Evolutionary conservation across 1,140 invertebrate genomes (phyloP).

Genomic region (Leucophenga varia): DNA sequence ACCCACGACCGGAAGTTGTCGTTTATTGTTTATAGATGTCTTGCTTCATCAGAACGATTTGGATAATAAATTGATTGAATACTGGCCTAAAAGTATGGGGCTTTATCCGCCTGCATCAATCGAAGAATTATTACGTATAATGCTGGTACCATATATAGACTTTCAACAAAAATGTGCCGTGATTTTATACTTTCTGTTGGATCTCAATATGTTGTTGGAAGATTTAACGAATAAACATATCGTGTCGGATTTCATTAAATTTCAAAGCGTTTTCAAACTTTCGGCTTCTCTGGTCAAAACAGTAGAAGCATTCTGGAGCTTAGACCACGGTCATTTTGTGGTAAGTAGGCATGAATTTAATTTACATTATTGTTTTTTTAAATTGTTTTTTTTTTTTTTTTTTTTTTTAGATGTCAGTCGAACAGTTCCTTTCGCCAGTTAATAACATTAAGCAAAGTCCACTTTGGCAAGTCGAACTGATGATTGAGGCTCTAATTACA

Average conservation of each 20-base stretch:
- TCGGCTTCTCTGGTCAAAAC: constrained; percentile 71
- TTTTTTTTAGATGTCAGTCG: constrained; percentile 58
- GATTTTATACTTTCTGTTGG: constrained; percentile 77
- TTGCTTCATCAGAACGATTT: constrained; percentile 53
- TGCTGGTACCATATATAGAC: constrained; percentile 67
- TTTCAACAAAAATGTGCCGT: constrained; percentile 74
- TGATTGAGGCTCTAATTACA: constrained; percentile 30
- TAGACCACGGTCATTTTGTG: constrained; percentile 77
- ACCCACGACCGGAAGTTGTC: constrained; percentile 37
- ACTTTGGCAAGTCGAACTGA: constrained; percentile 57
- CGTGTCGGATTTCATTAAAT: constrained; percentile 69
- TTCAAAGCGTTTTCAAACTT: constrained; percentile 73
- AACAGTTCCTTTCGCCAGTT: constrained; percentile 57
- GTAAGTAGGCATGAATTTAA: constrained; percentile 51
- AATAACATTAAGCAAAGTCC: constrained; percentile 54
- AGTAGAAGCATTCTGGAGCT: constrained; percentile 80
- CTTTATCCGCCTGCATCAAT: constrained; percentile 81
- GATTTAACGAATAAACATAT: constrained; percentile 41
- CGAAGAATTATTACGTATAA: constrained; percentile 72
- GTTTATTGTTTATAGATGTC: constrained; percentile 63
- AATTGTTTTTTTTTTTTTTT: constrained; percentile 1
- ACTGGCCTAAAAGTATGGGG: constrained; percentile 58
- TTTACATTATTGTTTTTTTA: background rate
- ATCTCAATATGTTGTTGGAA: constrained; percentile 69
- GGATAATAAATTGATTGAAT: constrained; percentile 39